Evolutionary conservation across 2,797 vertebrate species (phyloP), one percentile per base, ranked within the genome.

Genomic region (Polyboroides typus): DNA sequence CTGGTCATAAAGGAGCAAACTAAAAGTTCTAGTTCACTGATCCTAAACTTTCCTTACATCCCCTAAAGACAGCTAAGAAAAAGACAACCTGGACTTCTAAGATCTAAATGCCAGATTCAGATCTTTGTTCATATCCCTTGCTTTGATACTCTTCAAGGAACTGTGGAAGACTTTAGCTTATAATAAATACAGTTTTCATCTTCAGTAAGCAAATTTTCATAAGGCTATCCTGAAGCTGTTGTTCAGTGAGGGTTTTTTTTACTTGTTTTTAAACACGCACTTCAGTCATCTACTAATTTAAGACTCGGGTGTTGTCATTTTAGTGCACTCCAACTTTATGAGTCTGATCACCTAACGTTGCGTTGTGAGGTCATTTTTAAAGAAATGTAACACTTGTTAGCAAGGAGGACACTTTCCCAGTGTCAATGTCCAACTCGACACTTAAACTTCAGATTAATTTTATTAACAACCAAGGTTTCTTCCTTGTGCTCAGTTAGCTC

Each of bases 31-130:
- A 29, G 12, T 36, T 62, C 55, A 73, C 1, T 27, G 25, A 73
- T 48, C 27, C 55, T 26, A 63, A 90, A 66, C 31, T 60, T 89
- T 33, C 33, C 53, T 33, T 73, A 73, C 10, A 33, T 16, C 15
- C 12, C 40, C 52, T 45, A 59, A 53, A 74, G 58, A 53, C 12
- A 75, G n/a, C 9, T 14, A 38, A 64, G 48, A 58, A 42, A 86
- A 81, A 64, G 33, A 62, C 0, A 0, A 48, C 5, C 27, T 3
- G 0, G 25, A 68, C 25, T 79, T 84, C 7, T 10, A 62, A 82
- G 6, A 81, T 14, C 33, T 75, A 81, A 86, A 81, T 2, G 3
- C 12, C 63, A 82, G 27, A 47, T 26, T 55, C 15, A 47, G 6
- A 55, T 34, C 21, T 59, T 80, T 45, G 15, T 31, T 81, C 38